Evolutionary conservation across 2,113 vertebrate species (phyloP).

Genomic region (Bostrychus sinensis): DNA sequence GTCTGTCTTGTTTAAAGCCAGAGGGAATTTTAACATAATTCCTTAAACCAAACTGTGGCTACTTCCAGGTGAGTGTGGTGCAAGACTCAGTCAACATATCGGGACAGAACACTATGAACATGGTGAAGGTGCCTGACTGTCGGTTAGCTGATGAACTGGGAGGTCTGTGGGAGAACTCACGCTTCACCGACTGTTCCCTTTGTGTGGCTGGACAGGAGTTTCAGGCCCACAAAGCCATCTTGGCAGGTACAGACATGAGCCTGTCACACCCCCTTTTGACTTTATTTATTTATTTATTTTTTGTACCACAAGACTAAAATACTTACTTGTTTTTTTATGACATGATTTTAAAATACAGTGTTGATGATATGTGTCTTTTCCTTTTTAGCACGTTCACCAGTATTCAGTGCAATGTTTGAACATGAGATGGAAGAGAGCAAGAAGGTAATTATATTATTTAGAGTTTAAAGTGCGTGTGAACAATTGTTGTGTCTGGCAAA

Average conservation of each 20-base stretch:
- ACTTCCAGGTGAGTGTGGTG: conserved; percentile 91
- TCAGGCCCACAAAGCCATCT: conserved; percentile 97
- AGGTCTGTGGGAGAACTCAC: conserved; percentile 95
- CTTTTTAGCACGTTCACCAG: conserved; percentile 90
- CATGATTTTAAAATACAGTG: not conserved
- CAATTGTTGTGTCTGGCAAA: conserved; percentile 39
- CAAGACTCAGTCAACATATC: conserved; percentile 99
- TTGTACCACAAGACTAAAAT: not conserved
- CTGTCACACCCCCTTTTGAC: not conserved
- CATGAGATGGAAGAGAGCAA: conserved; percentile 99
- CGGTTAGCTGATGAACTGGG: conserved; percentile 94
- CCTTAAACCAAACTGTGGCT: not conserved
- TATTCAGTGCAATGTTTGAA: conserved; percentile 99
- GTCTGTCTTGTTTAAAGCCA: too few relatives aligned
- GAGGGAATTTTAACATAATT: not conserved
- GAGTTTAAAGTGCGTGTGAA: not conserved
- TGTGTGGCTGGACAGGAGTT: conserved; percentile 98
- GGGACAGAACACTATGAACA: conserved; percentile 98
- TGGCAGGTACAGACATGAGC: conserved; percentile 85
- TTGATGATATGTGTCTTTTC: not conserved
- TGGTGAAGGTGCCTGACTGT: conserved; percentile 98
- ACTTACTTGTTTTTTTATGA: not conserved
- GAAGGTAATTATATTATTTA: conserved; percentile 81
- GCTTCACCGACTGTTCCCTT: conserved; percentile 96
- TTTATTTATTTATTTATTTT: not conserved